These are phyloP conservation scores for Drosophila aff. DNA, from an alignment of 1,140 invertebrate species.

Conservation along the genomic window DNA sequence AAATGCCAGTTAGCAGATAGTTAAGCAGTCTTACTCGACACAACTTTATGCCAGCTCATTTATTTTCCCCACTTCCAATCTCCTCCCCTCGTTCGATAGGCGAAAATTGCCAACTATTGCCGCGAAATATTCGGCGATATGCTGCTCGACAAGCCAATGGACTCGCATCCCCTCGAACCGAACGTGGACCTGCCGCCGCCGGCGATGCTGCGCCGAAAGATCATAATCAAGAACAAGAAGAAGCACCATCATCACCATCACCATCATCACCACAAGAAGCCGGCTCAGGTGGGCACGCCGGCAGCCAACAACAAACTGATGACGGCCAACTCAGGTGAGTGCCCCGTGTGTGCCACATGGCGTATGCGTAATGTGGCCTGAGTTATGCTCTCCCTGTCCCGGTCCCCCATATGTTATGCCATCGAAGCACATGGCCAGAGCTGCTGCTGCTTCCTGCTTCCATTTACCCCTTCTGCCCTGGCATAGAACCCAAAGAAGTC, in stretches of 20 bases:
- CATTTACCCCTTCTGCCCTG: not conserved
- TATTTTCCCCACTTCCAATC: not conserved
- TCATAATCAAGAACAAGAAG: slow-evolving; percentile 99
- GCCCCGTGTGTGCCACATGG: slow-evolving; percentile 16
- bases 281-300: slow-evolving; percentile 50
- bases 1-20: slow-evolving; percentile 62
- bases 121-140: slow-evolving; percentile 97
- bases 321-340: slow-evolving; percentile 82
- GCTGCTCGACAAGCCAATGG: slow-evolving; percentile 95
- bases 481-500: slow-evolving; percentile 1
- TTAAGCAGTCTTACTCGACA: slow-evolving; percentile 22
- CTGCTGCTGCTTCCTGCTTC: not conserved
- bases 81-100: slow-evolving; percentile 85
- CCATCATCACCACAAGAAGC: slow-evolving; percentile 87
- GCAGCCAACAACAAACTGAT: slow-evolving; percentile 74
- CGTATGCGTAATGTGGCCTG: slow-evolving; percentile 40
- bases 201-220: slow-evolving; percentile 93
- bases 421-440: slow-evolving; percentile 21
- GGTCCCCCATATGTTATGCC: slow-evolving; percentile 45
- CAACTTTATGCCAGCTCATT: slow-evolving; percentile 12
- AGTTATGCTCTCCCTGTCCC: slow-evolving; percentile 23
- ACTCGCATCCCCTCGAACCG: slow-evolving; percentile 92
- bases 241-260: slow-evolving; percentile 95
- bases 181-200: slow-evolving; percentile 95
- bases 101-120: slow-evolving; percentile 99